Percentiles rank a stretch among this genome's conserved stretches.
These are phyloP conservation scores for Lepidocyrtoides sp. DNA, from an alignment of 2,888 invertebrate species.

Conservation along the genomic window DNA sequence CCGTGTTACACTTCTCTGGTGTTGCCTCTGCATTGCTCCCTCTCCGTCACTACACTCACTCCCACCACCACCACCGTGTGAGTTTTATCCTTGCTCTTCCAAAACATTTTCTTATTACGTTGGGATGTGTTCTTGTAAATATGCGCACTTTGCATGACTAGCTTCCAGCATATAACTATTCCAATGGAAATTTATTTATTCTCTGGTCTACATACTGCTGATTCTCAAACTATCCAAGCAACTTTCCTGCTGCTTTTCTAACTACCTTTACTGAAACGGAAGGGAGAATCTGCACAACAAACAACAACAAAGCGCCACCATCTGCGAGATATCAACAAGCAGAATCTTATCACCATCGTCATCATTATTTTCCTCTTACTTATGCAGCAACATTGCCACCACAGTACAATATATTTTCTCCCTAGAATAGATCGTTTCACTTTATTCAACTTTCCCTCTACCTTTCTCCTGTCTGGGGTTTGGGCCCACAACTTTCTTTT, in stretches of 20 bases:
- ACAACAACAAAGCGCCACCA: neutral
- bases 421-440: neutral
- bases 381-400: neutral
- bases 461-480: neutral
- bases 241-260: neutral
- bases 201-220: constrained; percentile 16
- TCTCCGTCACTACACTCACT: neutral
- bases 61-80: no score
- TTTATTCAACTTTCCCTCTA: neutral
- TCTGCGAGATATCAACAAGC: constrained; percentile 38
- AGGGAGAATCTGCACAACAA: neutral
- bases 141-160: neutral
- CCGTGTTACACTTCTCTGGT: neutral
- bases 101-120: neutral
- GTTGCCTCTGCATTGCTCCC: neutral
- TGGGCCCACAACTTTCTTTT: neutral
- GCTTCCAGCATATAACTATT: neutral
- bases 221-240: neutral
- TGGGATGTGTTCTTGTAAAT: neutral
- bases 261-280: neutral
- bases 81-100: neutral
- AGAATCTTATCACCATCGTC: constrained; percentile 28
- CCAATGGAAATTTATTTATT: constrained; percentile 39
- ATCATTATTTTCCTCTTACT: no score
- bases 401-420: neutral